Base-by-base conservation (phyloP, 2,113 vertebrate genomes). In the Micromys minutus region DNA sequence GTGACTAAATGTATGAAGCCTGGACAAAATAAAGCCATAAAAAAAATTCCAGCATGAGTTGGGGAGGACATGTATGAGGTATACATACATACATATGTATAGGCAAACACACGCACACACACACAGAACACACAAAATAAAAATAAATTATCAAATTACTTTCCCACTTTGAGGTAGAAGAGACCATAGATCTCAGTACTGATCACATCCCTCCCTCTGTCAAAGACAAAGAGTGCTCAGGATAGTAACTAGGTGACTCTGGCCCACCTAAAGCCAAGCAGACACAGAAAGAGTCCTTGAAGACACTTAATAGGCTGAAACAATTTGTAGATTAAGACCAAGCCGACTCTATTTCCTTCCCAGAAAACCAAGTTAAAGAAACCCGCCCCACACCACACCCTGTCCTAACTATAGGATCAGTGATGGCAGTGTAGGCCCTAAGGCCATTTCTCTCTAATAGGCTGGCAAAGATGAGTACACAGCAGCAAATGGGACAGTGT, bases 321-420 rank as follows among this genome's bases (percentile, higher is more conserved):
- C 0, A 1, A 85, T 31, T 61, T 45, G 15, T n/a, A 79, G 34
- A 59, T n/a, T 45, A 36, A 90, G 19, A 36, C 12, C 21, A 57
- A 77, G 57, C 3, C 61, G 47, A 52, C 74, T 26, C 55, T 71
- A 11, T 21, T 47, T 87, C 71, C 47, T 15, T 19, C 36, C 39
- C 19, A 80, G 47, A 26, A 61, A 59, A 21, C 1, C 10, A 39
- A n/a, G 0, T 31, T 3, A 29, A 79, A 65, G 0, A 7, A 29
- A 29, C 63, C 3, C 21, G 36, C 26, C 63, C 11, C 55, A 59
- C 7, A 26, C n/a, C 26, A 26, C 4, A 57, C 22, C 7, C n/a
- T 61, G 3, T 61, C 7, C 63, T 10, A n/a, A n/a, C 16, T 0
- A 3, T 5, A 16, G 12, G 17, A 76, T 63, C 76, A 26, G 36